A percentile compares a stretch with the other conserved stretches of the same genome.
Conservation (phyloP, 2,888 invertebrate genomes). For the Uropetala carovei region DNA sequence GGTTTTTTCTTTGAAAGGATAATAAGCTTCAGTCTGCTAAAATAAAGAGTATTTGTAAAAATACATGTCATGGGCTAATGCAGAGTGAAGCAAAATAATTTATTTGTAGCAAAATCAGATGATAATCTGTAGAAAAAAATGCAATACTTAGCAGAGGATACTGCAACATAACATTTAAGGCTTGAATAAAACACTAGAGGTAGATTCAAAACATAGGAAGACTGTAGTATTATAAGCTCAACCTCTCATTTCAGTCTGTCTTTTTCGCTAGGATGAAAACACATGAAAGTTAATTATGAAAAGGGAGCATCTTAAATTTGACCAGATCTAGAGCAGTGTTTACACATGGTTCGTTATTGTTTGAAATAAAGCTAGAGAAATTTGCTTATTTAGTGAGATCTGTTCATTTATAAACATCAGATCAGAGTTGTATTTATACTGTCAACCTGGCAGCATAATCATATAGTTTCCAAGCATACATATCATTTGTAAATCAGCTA, state of each 20-base stretch:
- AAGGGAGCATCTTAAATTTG: constrained; percentile 41
- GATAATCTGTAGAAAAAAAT: constrained; percentile 29
- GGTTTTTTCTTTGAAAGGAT: background rate
- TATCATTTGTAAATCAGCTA: constrained; percentile 44
- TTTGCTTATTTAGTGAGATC: constrained; percentile 35
- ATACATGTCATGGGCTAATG: background rate
- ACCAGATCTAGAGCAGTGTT: constrained; percentile 30
- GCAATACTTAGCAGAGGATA: constrained; percentile 17
- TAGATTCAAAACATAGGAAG: constrained; percentile 63
- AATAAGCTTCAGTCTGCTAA: constrained; percentile 35
- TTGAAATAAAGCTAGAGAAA: constrained; percentile 50
- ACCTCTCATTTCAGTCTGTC: constrained; percentile 54
- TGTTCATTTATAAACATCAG: constrained; percentile 45
- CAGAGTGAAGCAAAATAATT: constrained; percentile 20
- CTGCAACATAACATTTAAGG: constrained; percentile 52
- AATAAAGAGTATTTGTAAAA: constrained; percentile 30
- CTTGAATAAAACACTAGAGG: constrained; percentile 51
- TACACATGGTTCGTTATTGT: constrained; percentile 27
- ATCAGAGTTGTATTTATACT: constrained; percentile 28
- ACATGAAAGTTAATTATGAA: background rate
- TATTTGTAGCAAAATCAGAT: constrained; percentile 31
- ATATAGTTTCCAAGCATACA: constrained; percentile 29
- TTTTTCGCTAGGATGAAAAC: background rate
- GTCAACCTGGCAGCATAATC: constrained; percentile 46
- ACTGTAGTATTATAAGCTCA: constrained; percentile 53